These are phyloP conservation scores for Oryzias javanicus DNA, from an alignment of 2,113 vertebrate genomes.

Conservation along the genomic window DNA sequence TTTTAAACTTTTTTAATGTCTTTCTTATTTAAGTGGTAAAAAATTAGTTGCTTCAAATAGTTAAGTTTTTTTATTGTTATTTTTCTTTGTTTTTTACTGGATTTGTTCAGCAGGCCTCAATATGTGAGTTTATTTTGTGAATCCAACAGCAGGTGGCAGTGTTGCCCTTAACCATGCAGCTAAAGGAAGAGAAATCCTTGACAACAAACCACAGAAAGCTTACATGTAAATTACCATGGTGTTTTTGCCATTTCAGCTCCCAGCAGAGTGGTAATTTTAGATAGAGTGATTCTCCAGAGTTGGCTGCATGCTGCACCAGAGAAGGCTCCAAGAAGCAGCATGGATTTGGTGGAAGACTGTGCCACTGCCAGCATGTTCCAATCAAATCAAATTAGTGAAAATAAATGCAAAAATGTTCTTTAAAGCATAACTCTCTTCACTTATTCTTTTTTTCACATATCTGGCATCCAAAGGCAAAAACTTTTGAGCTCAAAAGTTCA, in stretches of 20 bases:
- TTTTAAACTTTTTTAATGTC: too few relatives aligned
- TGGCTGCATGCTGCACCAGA: constrained; percentile 14
- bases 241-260: constrained; percentile 34
- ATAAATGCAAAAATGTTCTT: constrained; percentile 32
- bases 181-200: constrained; percentile 9
- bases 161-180: constrained; percentile 11
- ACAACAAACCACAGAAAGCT: constrained; percentile 37
- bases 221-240: constrained; percentile 40
- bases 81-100: background rate
- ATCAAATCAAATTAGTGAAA: constrained; percentile 34
- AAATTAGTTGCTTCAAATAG: background rate
- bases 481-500: constrained; percentile 5
- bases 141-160: constrained; percentile 50
- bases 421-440: constrained; percentile 14
- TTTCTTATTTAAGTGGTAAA: background rate
- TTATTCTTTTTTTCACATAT: constrained; percentile 11
- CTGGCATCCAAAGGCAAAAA: background rate
- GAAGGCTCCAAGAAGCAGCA: too few relatives aligned
- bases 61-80: background rate
- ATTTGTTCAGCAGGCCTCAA: too few relatives aligned
- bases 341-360: too few relatives aligned
- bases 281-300: constrained; percentile 17
- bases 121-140: too few relatives aligned
- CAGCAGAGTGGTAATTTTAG: constrained; percentile 35
- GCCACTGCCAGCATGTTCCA: constrained; percentile 25